These are phyloP conservation scores for Heliornis fulica DNA, from an alignment of 2,113 vertebrate genomes.

Conservation along the genomic window DNA sequence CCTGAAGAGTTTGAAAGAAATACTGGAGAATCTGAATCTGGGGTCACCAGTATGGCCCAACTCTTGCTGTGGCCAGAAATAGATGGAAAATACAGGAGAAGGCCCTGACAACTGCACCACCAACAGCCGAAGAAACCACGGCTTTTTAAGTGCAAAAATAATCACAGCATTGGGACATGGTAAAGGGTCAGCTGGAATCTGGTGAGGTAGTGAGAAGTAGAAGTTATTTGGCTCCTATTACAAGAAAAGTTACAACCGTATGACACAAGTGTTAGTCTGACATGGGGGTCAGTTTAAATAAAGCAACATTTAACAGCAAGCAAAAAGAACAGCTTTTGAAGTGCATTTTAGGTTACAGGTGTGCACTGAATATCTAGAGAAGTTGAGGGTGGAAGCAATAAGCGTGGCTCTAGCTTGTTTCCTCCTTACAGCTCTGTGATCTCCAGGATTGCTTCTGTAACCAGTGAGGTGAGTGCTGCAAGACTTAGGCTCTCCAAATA, in stretches of 20 bases:
- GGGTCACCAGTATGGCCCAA: neutral
- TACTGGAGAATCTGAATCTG: neutral
- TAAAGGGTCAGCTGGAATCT: neutral
- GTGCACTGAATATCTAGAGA: neutral
- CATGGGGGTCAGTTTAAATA: neutral
- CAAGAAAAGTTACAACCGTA: neutral
- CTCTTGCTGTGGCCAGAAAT: neutral
- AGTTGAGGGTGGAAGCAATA: neutral
- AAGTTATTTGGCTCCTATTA: neutral
- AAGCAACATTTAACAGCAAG: neutral
- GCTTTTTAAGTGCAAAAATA: neutral
- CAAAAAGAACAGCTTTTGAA: neutral
- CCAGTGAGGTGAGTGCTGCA: neutral
- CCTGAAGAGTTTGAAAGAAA: neutral
- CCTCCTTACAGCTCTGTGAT: neutral
- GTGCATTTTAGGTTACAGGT: neutral
- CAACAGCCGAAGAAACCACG: neutral
- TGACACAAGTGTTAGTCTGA: neutral
- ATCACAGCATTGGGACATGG: neutral
- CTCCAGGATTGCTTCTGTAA: neutral
- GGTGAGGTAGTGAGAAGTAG: neutral
- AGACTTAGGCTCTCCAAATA: rapidly evolving
- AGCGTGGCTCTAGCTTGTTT: neutral
- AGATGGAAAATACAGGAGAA: neutral
- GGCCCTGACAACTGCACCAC: neutral